Base-by-base conservation (phyloP, 2,797 vertebrate genomes). In the Paedocypris micromegethes region DNA sequence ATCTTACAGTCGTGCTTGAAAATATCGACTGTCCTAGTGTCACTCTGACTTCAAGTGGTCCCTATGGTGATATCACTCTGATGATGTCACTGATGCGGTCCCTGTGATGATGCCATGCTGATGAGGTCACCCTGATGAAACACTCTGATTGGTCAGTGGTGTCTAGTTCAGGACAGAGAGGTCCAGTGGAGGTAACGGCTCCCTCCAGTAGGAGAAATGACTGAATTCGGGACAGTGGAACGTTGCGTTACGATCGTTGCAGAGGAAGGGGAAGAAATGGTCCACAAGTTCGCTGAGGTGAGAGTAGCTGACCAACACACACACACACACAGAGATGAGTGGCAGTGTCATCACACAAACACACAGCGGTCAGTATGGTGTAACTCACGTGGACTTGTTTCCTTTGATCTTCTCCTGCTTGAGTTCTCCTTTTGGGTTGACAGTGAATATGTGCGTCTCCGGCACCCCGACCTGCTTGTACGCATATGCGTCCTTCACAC, bases 401-500 rank as follows among this genome's bases (percentile, higher is more conserved):
- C 83, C 91, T 85, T 91, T 94, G 0, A 79, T 84, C 77, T 86
- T 87, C 80, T 97, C 95, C 86, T 92, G 94, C 64, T 84, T 92
- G 50, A 99, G 87, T 75, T 97, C 95, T 83, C 96, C 95, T 77
- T 88, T 94, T n/a, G 94, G 93, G 78, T 96, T 99, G 64, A 98
- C 93, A 0, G 92, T 98, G 79, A 98, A 98, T 80, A 98, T 93
- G 45, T 75, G 87, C 23, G 86, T 90, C 51, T 94, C 88, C 0
- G 89, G 83, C 7, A 98, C 90, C 2, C 93, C 93, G 2, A 97
- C 93, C 52, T 94, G 80, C 79, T 85, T 93, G 75, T 98, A 98
- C 49, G 96, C 91, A 0, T 82, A 90, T 3, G 91, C 92, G 45
- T 98, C 96, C 97, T 98, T 82, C 54, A 67, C 56, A 54, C 3